phyloP scores from a whole-genome alignment of 2,888 invertebrate genomes.

The Petrophora chlorosata region DNA sequence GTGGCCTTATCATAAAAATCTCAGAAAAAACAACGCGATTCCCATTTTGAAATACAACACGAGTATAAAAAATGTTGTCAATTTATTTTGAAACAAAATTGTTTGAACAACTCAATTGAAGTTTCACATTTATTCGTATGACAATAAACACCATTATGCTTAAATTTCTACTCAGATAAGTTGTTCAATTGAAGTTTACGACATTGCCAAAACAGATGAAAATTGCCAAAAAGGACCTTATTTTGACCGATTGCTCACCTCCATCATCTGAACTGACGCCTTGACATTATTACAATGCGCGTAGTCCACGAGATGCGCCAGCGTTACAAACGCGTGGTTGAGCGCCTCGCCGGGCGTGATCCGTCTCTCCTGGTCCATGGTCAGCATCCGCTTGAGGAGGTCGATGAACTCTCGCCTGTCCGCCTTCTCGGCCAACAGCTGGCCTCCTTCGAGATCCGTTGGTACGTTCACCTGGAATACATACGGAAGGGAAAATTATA shows the following conservation, averaged over 20 bases:
- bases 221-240: not conserved
- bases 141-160: too few species aligned
- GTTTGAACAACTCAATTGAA: too few species aligned
- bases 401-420: conserved; percentile 99
- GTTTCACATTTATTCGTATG: too few species aligned
- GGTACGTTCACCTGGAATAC: conserved; percentile 91
- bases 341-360: conserved; percentile 98
- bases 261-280: conserved; percentile 99
- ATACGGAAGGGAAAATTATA: conserved; percentile 1
- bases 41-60: too few species aligned
- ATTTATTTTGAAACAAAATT: too few species aligned
- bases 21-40: too few species aligned
- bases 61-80: too few species aligned
- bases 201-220: not conserved
- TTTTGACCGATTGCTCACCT: conserved; percentile 72
- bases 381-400: conserved; percentile 98
- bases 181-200: too few species aligned
- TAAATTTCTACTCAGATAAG: too few species aligned
- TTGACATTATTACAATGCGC: conserved; percentile 98
- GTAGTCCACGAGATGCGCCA: conserved; percentile 97
- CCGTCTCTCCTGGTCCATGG: conserved; percentile 98
- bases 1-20: too few species aligned
- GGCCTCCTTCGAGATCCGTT: conserved; percentile 98
- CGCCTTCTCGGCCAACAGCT: conserved; percentile 97
- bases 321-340: conserved; percentile 96